Evolutionary conservation across 2,113 vertebrate species (phyloP).

Genomic region (Gopherus flavomarginatus): DNA sequence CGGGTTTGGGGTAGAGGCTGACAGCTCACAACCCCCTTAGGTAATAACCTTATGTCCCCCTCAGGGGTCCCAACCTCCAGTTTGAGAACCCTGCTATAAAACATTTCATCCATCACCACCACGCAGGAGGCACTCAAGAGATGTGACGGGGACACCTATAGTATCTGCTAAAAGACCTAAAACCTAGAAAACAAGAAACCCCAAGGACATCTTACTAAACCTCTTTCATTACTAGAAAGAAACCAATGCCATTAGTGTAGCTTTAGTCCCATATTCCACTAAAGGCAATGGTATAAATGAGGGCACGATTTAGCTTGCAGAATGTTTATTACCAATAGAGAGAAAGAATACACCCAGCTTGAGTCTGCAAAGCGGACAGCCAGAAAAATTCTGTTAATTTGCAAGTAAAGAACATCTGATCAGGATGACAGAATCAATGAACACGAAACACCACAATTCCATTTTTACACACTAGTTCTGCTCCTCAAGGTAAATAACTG

Average conservation of each 20-base stretch:
- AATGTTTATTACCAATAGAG: not conserved
- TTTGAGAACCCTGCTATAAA: not conserved
- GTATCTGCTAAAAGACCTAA: not conserved
- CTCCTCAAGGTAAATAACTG: not conserved
- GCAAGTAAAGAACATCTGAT: not conserved
- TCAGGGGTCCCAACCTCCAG: too few relatives aligned
- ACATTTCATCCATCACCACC: not conserved
- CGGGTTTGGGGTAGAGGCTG: too few relatives aligned
- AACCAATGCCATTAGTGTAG: not conserved
- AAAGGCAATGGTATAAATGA: not conserved
- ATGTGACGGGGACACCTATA: not conserved
- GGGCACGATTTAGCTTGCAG: not conserved
- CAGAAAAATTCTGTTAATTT: not conserved
- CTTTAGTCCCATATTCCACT: not conserved
- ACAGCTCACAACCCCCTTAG: too few relatives aligned
- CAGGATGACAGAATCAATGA: not conserved
- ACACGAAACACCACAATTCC: not conserved
- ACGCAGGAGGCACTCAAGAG: not conserved
- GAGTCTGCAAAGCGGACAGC: not conserved
- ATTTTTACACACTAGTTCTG: not conserved
- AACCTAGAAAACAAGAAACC: not conserved
- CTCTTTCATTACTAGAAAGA: not conserved
- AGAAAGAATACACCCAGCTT: not conserved
- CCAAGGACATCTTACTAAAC: not conserved
- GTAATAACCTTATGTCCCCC: too few relatives aligned